Evolutionary conservation across 2,797 vertebrate species (phyloP).

Genomic region (Discoglossus pictus): DNA sequence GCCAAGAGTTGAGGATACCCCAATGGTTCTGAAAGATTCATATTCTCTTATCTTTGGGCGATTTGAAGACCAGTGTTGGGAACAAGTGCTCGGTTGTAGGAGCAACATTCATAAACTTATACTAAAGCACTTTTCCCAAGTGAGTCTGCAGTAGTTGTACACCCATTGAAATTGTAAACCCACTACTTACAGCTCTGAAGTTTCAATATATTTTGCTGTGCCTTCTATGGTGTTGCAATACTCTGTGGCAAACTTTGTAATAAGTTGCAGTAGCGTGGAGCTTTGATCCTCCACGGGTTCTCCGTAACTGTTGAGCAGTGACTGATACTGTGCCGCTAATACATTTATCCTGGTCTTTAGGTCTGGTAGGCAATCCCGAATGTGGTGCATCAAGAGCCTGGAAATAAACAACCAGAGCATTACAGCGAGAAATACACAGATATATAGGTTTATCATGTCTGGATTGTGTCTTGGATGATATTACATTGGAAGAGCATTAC

Average conservation of each 20-base stretch:
- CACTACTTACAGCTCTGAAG: slow-evolving; percentile 90
- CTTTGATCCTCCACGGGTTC: slow-evolving; percentile 97
- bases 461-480: too few species aligned
- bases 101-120: too few species aligned
- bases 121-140: too few species aligned
- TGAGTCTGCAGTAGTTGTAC: too few species aligned
- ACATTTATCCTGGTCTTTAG: slow-evolving; percentile 98
- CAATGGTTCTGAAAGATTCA: too few species aligned
- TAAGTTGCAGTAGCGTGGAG: slow-evolving; percentile 94
- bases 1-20: too few species aligned
- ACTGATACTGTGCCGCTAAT: slow-evolving; percentile 95
- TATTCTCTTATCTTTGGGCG: too few species aligned
- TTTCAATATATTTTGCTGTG: slow-evolving; percentile 98
- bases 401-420: slow-evolving; percentile 37
- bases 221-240: slow-evolving; percentile 99
- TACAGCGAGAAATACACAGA: neutral
- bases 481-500: too few species aligned
- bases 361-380: slow-evolving; percentile 95
- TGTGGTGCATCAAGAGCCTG: slow-evolving; percentile 98
- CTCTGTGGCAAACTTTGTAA: slow-evolving; percentile 97
- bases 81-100: too few species aligned
- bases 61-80: too few species aligned
- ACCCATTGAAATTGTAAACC: too few species aligned
- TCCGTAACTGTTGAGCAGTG: slow-evolving; percentile 93
- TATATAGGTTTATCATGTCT: too few species aligned